Conservation (phyloP, 2,888 invertebrate genomes). For the Agonopterix subpropinquella region DNA sequence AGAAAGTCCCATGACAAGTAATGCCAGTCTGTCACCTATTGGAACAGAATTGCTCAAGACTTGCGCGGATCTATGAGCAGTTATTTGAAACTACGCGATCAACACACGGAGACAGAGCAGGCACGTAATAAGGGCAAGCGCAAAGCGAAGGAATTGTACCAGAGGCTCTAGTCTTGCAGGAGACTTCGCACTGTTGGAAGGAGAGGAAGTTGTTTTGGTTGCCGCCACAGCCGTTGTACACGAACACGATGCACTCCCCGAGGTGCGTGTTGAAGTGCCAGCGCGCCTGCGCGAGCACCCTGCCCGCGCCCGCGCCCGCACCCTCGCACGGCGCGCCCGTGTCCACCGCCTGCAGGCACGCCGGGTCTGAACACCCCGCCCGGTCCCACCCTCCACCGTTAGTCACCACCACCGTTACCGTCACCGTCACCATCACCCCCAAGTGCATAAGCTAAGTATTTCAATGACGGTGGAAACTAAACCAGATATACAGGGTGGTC, state of each 20-base stretch:
- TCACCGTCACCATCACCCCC: neutral
- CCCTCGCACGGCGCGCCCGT: slow-evolving; percentile 23
- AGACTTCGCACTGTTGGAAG: slow-evolving; percentile 78
- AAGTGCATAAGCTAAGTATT: slow-evolving; percentile 5
- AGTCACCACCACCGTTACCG: slow-evolving; percentile 11
- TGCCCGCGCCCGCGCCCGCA: slow-evolving; percentile 20
- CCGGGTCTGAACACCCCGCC: slow-evolving; percentile 35
- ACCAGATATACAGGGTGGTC: too few relatives aligned
- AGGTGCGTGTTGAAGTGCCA: slow-evolving; percentile 83
- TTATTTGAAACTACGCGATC: too few relatives aligned
- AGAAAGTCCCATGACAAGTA: too few relatives aligned
- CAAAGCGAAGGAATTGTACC: slow-evolving; percentile 1
- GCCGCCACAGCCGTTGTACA: slow-evolving; percentile 91
- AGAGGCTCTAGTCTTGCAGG: slow-evolving; percentile 26
- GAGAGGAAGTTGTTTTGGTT: slow-evolving; percentile 90
- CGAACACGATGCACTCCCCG: slow-evolving; percentile 85
- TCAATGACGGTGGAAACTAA: neutral
- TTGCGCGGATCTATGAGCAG: too few relatives aligned
- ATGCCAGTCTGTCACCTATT: too few relatives aligned
- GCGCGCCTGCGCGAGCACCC: slow-evolving; percentile 63
- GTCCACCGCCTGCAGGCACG: slow-evolving; percentile 44
- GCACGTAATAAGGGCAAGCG: neutral
- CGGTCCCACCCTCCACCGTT: slow-evolving; percentile 19
- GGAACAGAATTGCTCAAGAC: too few relatives aligned
- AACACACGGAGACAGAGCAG: neutral